Percentiles rank a stretch among this genome's conserved stretches.
phyloP scores from a whole-genome alignment of 2,888 invertebrate genomes.

The Melolontha melolontha region DNA sequence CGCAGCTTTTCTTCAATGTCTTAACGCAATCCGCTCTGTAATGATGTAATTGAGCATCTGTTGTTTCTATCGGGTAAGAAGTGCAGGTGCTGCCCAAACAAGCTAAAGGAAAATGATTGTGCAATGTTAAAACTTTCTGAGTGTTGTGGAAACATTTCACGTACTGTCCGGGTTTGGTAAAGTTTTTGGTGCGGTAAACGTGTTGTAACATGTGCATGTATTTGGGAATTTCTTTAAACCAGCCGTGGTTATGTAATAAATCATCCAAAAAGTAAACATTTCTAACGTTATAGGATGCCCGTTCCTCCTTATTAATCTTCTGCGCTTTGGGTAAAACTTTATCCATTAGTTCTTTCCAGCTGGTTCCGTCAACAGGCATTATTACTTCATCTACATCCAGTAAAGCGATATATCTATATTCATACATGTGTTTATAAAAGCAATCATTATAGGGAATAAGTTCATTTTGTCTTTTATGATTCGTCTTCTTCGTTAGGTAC shows the following conservation, averaged over 20 bases:
- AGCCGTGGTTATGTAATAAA: constrained; percentile 80
- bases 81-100: constrained; percentile 87
- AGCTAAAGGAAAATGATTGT: constrained; percentile 93
- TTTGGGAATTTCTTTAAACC: constrained; percentile 80
- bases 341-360: constrained; percentile 84
- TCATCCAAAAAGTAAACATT: constrained; percentile 94
- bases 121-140: constrained; percentile 86
- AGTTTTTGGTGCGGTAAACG: constrained; percentile 89
- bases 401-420: constrained; percentile 90
- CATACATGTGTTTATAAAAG: constrained; percentile 90
- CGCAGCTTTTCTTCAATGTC: constrained; percentile 86
- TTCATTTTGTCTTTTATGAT: constrained; percentile 94
- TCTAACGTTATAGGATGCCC: constrained; percentile 87
- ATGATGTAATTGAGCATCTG: constrained; percentile 90
- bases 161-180: constrained; percentile 92
- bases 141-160: constrained; percentile 96
- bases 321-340: constrained; percentile 75
- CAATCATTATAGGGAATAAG: constrained; percentile 97
- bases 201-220: constrained; percentile 96
- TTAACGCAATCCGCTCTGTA: constrained; percentile 94
- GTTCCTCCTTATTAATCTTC: constrained; percentile 73
- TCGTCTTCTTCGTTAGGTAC: constrained; percentile 90
- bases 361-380: constrained; percentile 81
- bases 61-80: constrained; percentile 84
- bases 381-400: constrained; percentile 96